Evolutionary conservation across 2,797 vertebrate species (phyloP).

Genomic region (Benthosema pterotum): DNA sequence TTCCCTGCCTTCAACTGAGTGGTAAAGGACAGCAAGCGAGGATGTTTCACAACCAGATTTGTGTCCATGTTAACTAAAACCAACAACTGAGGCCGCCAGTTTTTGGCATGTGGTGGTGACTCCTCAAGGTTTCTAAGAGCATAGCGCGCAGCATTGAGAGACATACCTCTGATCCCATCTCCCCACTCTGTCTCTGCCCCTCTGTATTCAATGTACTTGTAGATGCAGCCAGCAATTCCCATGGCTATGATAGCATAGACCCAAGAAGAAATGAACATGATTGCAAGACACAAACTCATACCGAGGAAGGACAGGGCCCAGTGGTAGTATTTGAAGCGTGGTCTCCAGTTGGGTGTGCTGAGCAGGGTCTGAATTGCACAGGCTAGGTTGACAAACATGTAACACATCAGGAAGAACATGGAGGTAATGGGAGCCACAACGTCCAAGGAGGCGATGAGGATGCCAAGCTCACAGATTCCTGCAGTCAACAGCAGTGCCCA

Average conservation of each 20-base stretch:
- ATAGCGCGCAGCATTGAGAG: slow-evolving; percentile 85
- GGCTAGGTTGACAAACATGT: slow-evolving; percentile 89
- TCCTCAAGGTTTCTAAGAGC: slow-evolving; percentile 86
- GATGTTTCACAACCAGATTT: too few relatives aligned
- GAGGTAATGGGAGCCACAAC: slow-evolving; percentile 88
- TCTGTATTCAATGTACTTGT: slow-evolving; percentile 90
- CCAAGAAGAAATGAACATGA: slow-evolving; percentile 91
- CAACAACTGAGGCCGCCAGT: slow-evolving; percentile 80
- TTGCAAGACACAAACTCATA: slow-evolving; percentile 89
- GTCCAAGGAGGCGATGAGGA: slow-evolving; percentile 87
- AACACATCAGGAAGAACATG: slow-evolving; percentile 92
- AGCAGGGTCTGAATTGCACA: slow-evolving; percentile 83
- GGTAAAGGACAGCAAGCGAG: too few relatives aligned
- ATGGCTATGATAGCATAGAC: slow-evolving; percentile 87
- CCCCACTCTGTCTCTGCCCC: slow-evolving; percentile 91
- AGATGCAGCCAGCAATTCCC: slow-evolving; percentile 87
- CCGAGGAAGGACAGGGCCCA: slow-evolving; percentile 69
- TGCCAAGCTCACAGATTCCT: slow-evolving; percentile 38
- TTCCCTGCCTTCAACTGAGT: too few relatives aligned
- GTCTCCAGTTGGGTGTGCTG: slow-evolving; percentile 86
- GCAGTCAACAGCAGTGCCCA: slow-evolving; percentile 80
- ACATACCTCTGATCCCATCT: slow-evolving; percentile 86
- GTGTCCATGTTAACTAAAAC: too few relatives aligned
- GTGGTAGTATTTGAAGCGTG: slow-evolving; percentile 88
- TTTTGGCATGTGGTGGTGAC: slow-evolving; percentile 85